These are phyloP conservation scores for Metellina segmentata DNA, from an alignment of 2,888 invertebrate genomes.

Conservation along the genomic window DNA sequence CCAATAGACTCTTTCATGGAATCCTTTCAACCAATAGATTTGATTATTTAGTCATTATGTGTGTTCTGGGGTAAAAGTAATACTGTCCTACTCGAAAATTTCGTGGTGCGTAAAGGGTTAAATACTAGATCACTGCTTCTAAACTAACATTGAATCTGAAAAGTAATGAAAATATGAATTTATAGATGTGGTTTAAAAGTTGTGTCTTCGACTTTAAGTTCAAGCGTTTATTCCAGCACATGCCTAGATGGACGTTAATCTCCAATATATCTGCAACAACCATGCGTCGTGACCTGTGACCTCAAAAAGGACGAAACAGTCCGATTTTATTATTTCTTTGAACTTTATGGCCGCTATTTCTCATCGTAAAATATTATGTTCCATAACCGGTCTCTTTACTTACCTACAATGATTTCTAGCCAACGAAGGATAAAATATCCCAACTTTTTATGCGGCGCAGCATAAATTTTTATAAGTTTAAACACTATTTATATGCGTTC, in stretches of 20 bases:
- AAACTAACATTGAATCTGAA: no score
- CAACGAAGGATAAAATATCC: not conserved
- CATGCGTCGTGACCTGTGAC: conserved; percentile 1
- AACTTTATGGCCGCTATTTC: not conserved
- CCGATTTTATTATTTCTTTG: not conserved
- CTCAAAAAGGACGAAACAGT: not conserved
- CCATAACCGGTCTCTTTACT: not conserved
- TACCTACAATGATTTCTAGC: not conserved
- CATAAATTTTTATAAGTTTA: conserved; percentile 1
- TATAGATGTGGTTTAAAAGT: no score
- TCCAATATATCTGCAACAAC: not conserved
- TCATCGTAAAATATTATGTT: conserved; percentile 1
- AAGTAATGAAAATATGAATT: no score
- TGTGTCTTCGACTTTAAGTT: not conserved
- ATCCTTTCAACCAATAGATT: no score
- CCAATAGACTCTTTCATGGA: no score
- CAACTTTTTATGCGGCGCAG: not conserved
- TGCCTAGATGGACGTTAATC: not conserved
- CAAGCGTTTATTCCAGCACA: not conserved
- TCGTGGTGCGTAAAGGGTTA: no score
- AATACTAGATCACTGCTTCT: no score
- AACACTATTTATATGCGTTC: conserved; percentile 1
- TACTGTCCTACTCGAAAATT: no score
- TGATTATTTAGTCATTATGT: no score
- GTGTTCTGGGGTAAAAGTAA: no score